Percentiles rank a stretch among this genome's conserved stretches.
phyloP scores from a whole-genome alignment of 2,797 vertebrate species.

The Sarcophilus harrisii region DNA sequence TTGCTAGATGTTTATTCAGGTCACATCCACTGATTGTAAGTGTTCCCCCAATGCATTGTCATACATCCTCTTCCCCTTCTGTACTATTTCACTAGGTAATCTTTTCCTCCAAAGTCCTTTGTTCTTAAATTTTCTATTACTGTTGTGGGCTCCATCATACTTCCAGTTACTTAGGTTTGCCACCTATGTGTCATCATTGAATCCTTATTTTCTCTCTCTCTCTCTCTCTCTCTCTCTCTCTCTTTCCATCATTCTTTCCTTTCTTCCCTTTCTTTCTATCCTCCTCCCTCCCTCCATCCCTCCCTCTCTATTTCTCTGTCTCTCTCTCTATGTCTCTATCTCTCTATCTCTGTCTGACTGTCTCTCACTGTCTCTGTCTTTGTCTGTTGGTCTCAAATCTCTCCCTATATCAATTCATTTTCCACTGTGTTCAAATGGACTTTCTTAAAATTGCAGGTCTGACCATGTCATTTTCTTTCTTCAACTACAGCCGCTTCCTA shows the following conservation, averaged over 20 bases:
- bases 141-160: not conserved
- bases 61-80: not conserved
- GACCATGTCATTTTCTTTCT: not conserved
- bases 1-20: not conserved
- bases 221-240: too few relatives aligned
- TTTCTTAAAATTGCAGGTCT: not conserved
- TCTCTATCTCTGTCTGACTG: too few relatives aligned
- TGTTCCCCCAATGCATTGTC: not conserved
- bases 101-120: not conserved
- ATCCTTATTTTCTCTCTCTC: not conserved
- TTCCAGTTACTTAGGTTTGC: not conserved
- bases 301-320: not conserved
- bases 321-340: not conserved
- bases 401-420: not conserved
- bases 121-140: not conserved
- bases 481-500: not conserved
- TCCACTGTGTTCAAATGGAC: not conserved
- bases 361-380: too few relatives aligned
- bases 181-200: not conserved
- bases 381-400: not conserved
- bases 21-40: not conserved
- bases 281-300: not conserved
- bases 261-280: too few relatives aligned
- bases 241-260: too few relatives aligned
- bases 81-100: not conserved